phyloP scores from a whole-genome alignment of 2,113 vertebrate genomes.

The Ceratotherium simum region DNA sequence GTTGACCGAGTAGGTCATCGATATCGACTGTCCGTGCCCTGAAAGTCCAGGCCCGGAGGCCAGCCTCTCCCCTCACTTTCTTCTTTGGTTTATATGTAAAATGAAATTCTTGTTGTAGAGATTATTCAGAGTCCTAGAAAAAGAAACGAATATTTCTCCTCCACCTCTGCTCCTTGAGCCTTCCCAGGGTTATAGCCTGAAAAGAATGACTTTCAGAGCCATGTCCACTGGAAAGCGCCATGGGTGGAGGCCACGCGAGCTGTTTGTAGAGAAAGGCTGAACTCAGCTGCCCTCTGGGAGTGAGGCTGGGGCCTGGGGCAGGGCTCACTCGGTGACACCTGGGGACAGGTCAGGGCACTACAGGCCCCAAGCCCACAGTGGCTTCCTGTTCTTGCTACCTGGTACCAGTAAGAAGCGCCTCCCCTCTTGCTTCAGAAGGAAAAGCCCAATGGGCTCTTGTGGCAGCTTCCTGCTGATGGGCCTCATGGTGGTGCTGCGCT shows the following conservation, averaged over 20 bases:
- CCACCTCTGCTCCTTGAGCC: too few relatives aligned
- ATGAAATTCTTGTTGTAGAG: background rate
- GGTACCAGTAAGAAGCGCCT: background rate
- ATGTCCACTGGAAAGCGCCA: background rate
- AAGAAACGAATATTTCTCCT: background rate
- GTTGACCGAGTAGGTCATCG: too few relatives aligned
- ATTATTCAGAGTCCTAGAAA: background rate
- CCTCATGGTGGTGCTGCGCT: too few relatives aligned
- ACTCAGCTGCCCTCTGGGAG: too few relatives aligned
- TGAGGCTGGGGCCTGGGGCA: background rate
- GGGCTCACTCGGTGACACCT: background rate
- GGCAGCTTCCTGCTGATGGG: too few relatives aligned
- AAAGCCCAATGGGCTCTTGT: too few relatives aligned
- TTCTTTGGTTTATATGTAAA: background rate
- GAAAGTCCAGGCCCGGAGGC: background rate
- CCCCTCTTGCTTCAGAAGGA: background rate
- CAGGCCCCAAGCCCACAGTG: background rate
- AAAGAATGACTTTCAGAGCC: background rate
- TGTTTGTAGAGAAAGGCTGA: background rate
- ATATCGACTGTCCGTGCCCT: rapidly evolving
- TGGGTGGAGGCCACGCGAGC: background rate
- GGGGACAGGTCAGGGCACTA: background rate
- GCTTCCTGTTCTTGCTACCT: too few relatives aligned
- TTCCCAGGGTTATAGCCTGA: too few relatives aligned
- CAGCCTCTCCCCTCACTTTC: background rate